phyloP scores from a whole-genome alignment of 2,797 vertebrate species.

The Siniperca undulata region DNA sequence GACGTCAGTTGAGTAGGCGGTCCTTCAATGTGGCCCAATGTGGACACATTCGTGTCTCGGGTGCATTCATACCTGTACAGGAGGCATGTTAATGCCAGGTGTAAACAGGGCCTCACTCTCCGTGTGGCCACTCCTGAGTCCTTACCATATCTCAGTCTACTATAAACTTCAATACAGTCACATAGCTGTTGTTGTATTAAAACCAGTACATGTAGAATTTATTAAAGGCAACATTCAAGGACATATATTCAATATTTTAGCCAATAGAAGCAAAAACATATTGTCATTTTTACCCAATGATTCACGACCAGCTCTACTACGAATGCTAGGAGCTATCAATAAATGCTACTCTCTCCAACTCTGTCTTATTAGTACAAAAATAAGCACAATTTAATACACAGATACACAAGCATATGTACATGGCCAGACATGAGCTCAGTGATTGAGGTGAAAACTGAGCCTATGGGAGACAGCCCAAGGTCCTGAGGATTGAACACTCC shows the following conservation, averaged over 20 bases:
- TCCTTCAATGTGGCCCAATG: no score
- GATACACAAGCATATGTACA: slow-evolving; percentile 10
- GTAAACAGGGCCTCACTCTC: neutral
- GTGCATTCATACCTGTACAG: no score
- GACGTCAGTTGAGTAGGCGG: no score
- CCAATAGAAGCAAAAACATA: neutral
- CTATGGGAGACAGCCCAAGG: slow-evolving; percentile 41
- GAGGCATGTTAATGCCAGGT: no score
- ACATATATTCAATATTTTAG: neutral
- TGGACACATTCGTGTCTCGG: no score
- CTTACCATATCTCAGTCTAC: neutral
- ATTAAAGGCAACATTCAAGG: neutral
- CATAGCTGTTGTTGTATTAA: neutral
- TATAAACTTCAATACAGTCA: neutral
- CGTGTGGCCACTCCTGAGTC: slow-evolving; percentile 1
- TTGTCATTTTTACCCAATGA: neutral
- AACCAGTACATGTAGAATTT: neutral
- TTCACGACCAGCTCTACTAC: neutral
- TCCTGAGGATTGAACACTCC: slow-evolving; percentile 41
- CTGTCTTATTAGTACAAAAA: neutral
- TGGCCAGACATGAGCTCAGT: slow-evolving; percentile 54
- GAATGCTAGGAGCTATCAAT: neutral
- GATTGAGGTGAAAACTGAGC: slow-evolving; percentile 22
- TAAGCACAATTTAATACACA: neutral
- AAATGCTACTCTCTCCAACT: neutral